Base-by-base conservation (phyloP, 1,140 invertebrate genomes). In the Drosophila elegans region DNA sequence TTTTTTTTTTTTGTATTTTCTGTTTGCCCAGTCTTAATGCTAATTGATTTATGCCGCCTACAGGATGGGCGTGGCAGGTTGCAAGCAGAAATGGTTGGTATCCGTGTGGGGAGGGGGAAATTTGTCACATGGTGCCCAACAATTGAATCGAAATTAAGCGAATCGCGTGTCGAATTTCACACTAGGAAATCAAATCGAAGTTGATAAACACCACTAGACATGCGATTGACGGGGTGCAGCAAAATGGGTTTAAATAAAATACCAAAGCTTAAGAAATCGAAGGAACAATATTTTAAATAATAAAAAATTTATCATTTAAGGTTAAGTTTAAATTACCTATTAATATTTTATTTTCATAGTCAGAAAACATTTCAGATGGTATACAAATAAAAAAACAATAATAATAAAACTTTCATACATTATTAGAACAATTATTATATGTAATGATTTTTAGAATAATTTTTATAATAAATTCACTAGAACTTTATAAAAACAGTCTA, bases 41-140 rank as follows among this genome's bases (percentile, higher is more conserved):
- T 86, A 82, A 86, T 85, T 85, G 82, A 88, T 88, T 86, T 82
- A 82, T 75, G 68, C 68, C 56, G 68, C 55, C 68, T 62, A n/a
- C 66, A 44, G 60, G 54, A 34, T 9, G 67, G 59, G 54, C 41
- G 55, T 52, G 38, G 32, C 42, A 34, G 27, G 48, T 38, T 13
- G 39, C 6, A 16, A 9, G 39, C 16, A 38, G 34, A 59, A 13
- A 32, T 27, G 25, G 4, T 6, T 38, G 41, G 36, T 34, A 59
- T 32, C 27, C 25, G 16, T 21, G 11, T 7, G 3, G 52, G 36
- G 38, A 21, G 44, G 7, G 21, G n/a, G 27, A 13, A 67, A 59
- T 48, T 67, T 59, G 73, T 74, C 81, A 76, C 49, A 49, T 71
- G 46, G 61, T 53, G 16, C n/a, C 21, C 7, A 46, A 16, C 42